Evolutionary conservation across 2,797 vertebrate species (phyloP).

Genomic region (Ptychobarbus kaznakovi): DNA sequence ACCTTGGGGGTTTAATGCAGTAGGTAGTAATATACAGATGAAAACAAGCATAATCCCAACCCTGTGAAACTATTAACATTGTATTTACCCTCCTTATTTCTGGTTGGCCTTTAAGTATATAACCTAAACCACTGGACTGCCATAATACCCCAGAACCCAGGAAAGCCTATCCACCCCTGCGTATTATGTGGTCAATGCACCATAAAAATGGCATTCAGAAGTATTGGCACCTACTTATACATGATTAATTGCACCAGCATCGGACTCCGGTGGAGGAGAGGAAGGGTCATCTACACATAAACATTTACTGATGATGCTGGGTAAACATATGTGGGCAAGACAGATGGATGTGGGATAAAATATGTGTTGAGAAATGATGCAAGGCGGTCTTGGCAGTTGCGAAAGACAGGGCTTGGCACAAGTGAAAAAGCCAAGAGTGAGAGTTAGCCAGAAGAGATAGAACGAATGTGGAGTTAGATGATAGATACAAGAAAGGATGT

Average conservation of each 20-base stretch:
- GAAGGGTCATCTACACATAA: constrained; percentile 73
- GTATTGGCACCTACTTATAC: constrained; percentile 74
- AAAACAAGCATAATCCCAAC: constrained; percentile 67
- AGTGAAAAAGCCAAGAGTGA: constrained; percentile 44
- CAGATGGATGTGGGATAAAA: constrained; percentile 61
- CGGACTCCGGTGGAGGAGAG: constrained; percentile 57
- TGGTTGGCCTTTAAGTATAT: constrained; percentile 68
- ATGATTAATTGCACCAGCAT: constrained; percentile 75
- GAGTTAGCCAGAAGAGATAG: no score
- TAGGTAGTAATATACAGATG: constrained; percentile 70
- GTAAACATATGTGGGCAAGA: constrained; percentile 48
- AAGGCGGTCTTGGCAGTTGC: no score
- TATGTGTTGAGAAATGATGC: constrained; percentile 74
- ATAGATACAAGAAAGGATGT: constrained; percentile 40
- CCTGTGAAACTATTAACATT: constrained; percentile 66
- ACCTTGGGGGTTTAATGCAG: constrained; percentile 43
- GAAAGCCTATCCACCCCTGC: constrained; percentile 66
- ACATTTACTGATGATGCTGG: constrained; percentile 70
- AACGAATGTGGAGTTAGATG: background rate
- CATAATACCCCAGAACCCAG: constrained; percentile 64
- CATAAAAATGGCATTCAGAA: constrained; percentile 64
- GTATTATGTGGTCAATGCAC: constrained; percentile 69
- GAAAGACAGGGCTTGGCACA: constrained; percentile 70
- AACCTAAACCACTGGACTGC: constrained; percentile 70
- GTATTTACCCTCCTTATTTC: constrained; percentile 75